Conservation (phyloP, 2,113 vertebrate species). For the Terrapene triunguis region DNA sequence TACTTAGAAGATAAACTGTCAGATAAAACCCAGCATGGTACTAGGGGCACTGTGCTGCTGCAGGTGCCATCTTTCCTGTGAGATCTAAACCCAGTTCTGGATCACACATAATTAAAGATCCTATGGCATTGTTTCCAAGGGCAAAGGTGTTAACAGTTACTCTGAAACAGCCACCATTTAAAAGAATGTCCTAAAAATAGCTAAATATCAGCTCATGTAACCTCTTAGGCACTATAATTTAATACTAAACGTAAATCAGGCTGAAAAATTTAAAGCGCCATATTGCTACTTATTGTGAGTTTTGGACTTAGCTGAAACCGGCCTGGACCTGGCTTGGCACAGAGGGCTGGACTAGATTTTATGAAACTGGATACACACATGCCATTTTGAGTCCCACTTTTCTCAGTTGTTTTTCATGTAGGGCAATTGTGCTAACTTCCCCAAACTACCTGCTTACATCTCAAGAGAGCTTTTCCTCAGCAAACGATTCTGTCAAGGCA, state of each 20-base stretch:
- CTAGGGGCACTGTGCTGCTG: neutral
- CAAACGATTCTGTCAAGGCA: slow-evolving; percentile 27
- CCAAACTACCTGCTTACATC: slow-evolving; percentile 38
- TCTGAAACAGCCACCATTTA: neutral
- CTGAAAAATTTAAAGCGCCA: neutral
- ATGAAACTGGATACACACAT: neutral
- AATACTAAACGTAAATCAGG: neutral
- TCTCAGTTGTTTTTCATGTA: slow-evolving; percentile 29
- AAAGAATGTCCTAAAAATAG: neutral
- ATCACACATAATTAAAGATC: neutral
- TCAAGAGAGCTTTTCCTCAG: slow-evolving; percentile 24
- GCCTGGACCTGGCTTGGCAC: neutral
- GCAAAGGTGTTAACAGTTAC: neutral
- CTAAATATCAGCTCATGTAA: neutral
- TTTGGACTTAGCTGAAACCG: neutral
- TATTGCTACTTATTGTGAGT: neutral
- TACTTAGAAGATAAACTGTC: neutral
- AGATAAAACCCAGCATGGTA: neutral
- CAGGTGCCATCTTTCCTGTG: neutral
- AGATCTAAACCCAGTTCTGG: neutral
- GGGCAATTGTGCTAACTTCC: slow-evolving; percentile 48
- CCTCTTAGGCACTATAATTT: neutral
- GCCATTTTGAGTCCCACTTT: neutral
- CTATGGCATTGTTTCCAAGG: neutral
- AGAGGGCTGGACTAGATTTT: neutral